Evolutionary conservation across 37 sponge, comb jelly and placozoan species (phyloP).

Genomic region (Ianthella basta): DNA sequence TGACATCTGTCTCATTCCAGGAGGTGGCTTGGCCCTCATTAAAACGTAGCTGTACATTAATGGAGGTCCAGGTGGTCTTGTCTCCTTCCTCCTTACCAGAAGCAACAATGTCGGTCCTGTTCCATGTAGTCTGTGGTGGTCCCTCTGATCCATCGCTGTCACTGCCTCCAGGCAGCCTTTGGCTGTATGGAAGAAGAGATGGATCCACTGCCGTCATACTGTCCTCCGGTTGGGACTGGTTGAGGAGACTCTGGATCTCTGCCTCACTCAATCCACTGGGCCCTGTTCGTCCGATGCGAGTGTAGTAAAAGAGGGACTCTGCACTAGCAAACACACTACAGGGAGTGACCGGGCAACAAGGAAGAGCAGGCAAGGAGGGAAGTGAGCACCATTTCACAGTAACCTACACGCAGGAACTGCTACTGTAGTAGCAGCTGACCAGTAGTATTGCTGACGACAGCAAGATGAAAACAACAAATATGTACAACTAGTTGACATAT

Average conservation of each 20-base stretch:
- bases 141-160: neutral
- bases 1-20: too few relatives aligned
- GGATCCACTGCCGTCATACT: neutral
- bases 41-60: neutral
- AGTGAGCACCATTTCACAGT: neutral
- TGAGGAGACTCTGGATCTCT: slow-evolving; percentile 60
- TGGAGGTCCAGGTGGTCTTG: neutral
- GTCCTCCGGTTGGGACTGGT: neutral
- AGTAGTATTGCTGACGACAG: neutral
- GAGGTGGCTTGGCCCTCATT: too few relatives aligned
- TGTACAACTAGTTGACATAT: too few relatives aligned
- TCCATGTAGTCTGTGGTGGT: neutral
- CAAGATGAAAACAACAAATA: too few relatives aligned
- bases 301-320: slow-evolving; percentile 67
- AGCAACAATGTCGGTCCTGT: neutral
- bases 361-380: too few relatives aligned
- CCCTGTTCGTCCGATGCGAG: slow-evolving; percentile 20
- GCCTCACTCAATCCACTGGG: slow-evolving; percentile 41
- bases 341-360: slow-evolving; percentile 3
- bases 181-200: neutral
- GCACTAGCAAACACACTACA: slow-evolving; percentile 78
- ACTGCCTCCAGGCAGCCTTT: neutral
- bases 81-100: neutral
- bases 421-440: neutral
- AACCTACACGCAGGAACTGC: too few relatives aligned